Base-by-base conservation (phyloP, 2,113 vertebrate genomes). In the Lepisosteus oculatus region DNA sequence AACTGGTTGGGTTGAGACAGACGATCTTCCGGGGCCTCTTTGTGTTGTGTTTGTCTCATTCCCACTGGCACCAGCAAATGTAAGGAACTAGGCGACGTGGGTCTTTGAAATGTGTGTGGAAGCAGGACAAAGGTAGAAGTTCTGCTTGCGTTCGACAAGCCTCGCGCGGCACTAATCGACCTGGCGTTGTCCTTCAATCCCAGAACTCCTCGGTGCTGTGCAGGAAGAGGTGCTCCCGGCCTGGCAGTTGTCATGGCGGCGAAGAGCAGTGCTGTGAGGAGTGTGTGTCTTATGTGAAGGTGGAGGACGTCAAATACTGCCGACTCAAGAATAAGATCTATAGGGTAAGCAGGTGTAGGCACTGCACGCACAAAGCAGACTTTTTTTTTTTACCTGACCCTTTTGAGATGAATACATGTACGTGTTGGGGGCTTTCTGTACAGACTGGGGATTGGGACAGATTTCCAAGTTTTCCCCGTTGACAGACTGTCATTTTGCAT, bases 171-270 rank as follows among this genome's bases (percentile, higher is more conserved):
- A 51, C 47, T 51, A 51, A 51, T 1, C 47, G 9, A 5, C 47
- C 47, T 51, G 29, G 2, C 29, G 47, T 51, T 17, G 6, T 15
- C 67, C 55, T 55, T 82, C 83, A 8, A 67, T 65, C 72, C 17
- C 81, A 98, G 97, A 92, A 99, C 83, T 99, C 97, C 43, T 99
- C 97, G 0, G 92, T 99, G 68, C 80, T 97, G 54, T 99, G 97
- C 86, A 93, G 84, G 80, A 95, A 86, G 84, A 91, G 78, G 9
- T 99, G 97, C 70, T 94, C 92, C 0, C 87, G 69, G 2, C 79
- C 86, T 0, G 93, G 95, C 3, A 81, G 86, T 79, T 98, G 96
- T 66, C 77, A 81, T 2, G 89, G 76, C 45, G 80, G 75, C 43
- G 76, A 83, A 69, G 85, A 85, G 2, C 68, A 76, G 6, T 99